Base-by-base conservation (phyloP, 2,888 invertebrate genomes). In the Hyposoter dolosus region DNA sequence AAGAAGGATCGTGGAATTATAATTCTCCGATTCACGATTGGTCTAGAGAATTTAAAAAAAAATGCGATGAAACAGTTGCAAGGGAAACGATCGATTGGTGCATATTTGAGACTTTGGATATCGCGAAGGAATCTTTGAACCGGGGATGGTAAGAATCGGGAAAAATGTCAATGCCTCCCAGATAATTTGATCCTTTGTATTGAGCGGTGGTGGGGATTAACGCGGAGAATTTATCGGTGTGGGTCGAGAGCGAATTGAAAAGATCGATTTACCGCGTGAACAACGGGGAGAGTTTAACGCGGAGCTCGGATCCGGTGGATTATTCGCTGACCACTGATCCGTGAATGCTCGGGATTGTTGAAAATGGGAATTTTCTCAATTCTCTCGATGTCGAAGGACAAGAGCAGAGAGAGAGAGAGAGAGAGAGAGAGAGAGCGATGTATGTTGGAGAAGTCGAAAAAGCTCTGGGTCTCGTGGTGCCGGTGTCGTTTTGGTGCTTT, bases 311-410 rank as follows among this genome's bases (percentile, higher is more conserved):
- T 72, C 60, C 23, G 47, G 56, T 19, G 65, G 77, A 82, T 84
- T 71, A 84, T 77, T 77, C 68, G 78, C 74, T 69, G 74, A 68
- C 77, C 69, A 84, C 65, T 71, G 84, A 84, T 82, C 56, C 82
- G 84, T 50, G 56, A 76, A 69, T 60, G 76, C 19, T 65, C 40
- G 56, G 77, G 72, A 74, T 47, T 63, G 86, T 86, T 82, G 86
- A 84, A 84, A 86, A 86, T 83, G 65, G 75, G 78, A 84, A 79
- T 82, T 85, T 84, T 82, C 78, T 84, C 84, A 84, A 86, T 86
- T 84, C 83, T 40, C 63, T 82, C n/a, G 32, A 47, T 32, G 69
- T 28, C 60, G 28, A 72, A 80, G 32, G 19, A 76, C 23, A 45
- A 74, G 45, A 56, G 23, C 40, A 68, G 28, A 35, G 19, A 74